Percentiles rank a stretch among this genome's conserved stretches.
Evolutionary conservation across 2,113 vertebrate genomes (phyloP).

Genomic region (Gasterosteus nipponicus): DNA sequence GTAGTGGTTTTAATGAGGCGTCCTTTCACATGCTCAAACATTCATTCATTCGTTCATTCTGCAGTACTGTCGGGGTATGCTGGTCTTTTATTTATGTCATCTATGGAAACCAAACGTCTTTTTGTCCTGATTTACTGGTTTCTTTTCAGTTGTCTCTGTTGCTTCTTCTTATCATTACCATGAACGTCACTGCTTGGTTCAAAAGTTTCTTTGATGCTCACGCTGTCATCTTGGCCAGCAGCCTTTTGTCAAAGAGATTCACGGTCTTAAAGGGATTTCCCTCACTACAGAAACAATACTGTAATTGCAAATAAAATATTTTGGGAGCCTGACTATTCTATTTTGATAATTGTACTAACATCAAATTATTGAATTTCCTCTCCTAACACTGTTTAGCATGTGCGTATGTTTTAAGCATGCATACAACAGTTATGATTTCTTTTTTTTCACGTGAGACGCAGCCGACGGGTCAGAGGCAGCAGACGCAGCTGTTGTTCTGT

Average conservation of each 20-base stretch:
- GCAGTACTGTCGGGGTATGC: background rate
- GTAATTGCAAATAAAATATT: background rate
- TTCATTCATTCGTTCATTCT: background rate
- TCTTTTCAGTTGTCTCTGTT: background rate
- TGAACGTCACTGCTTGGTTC: background rate
- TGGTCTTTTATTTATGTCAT: background rate
- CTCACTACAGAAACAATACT: background rate
- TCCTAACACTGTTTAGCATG: background rate
- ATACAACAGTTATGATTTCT: background rate
- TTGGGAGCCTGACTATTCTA: background rate
- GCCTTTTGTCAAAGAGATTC: background rate
- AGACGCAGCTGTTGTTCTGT: slow-evolving; percentile 41
- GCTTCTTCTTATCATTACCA: background rate
- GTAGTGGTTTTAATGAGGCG: slow-evolving; percentile 53
- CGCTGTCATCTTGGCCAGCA: background rate
- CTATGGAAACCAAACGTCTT: no score
- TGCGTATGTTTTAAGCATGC: background rate
- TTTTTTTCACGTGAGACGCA: slow-evolving; percentile 22
- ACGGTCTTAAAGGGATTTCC: background rate
- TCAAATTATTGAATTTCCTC: background rate
- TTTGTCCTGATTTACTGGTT: background rate
- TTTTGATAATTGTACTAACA: background rate
- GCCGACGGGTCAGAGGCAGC: slow-evolving; percentile 43
- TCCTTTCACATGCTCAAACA: slow-evolving; percentile 33
- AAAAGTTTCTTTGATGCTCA: background rate